phyloP scores from a whole-genome alignment of 2,888 invertebrate species.

The Clivina fossor region DNA sequence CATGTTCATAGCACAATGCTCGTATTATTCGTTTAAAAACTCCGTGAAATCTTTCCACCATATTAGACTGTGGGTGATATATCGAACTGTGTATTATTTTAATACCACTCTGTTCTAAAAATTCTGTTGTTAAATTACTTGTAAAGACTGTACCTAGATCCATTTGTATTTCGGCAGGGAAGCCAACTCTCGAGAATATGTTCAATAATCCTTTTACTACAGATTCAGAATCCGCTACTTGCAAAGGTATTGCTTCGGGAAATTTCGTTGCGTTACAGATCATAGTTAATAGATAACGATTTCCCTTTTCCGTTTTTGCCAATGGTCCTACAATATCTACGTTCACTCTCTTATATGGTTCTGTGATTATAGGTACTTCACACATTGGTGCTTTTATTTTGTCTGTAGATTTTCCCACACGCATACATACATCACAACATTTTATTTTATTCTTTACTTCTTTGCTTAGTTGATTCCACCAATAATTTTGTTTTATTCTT shows the following conservation, averaged over 20 bases:
- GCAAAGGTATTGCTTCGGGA: constrained; percentile 3
- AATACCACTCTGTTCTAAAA: constrained; percentile 2
- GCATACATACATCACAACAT: constrained; percentile 10
- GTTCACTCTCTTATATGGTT: constrained; percentile 6
- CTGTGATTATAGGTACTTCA: not conserved
- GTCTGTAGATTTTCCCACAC: constrained; percentile 2
- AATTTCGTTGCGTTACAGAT: constrained; percentile 13
- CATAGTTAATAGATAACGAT: not conserved
- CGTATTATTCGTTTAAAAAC: not conserved
- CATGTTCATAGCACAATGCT: constrained; percentile 9
- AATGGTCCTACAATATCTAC: constrained; percentile 4
- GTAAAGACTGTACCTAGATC: constrained; percentile 10
- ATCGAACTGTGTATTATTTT: constrained; percentile 1
- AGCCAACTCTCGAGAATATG: constrained; percentile 11
- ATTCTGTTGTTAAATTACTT: constrained; percentile 6
- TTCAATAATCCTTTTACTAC: constrained; percentile 1
- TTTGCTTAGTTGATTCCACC: constrained; percentile 3
- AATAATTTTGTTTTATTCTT: constrained; percentile 7
- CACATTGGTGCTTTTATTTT: constrained; percentile 9
- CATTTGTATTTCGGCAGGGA: constrained; percentile 5
- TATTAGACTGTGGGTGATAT: constrained; percentile 1
- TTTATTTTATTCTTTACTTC: constrained; percentile 5
- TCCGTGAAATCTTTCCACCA: constrained; percentile 8
- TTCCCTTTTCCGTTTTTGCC: not conserved
- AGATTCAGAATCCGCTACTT: constrained; percentile 8